Evolutionary conservation across 2,888 invertebrate species (phyloP).

Genomic region (Eupithecia centaureata): DNA sequence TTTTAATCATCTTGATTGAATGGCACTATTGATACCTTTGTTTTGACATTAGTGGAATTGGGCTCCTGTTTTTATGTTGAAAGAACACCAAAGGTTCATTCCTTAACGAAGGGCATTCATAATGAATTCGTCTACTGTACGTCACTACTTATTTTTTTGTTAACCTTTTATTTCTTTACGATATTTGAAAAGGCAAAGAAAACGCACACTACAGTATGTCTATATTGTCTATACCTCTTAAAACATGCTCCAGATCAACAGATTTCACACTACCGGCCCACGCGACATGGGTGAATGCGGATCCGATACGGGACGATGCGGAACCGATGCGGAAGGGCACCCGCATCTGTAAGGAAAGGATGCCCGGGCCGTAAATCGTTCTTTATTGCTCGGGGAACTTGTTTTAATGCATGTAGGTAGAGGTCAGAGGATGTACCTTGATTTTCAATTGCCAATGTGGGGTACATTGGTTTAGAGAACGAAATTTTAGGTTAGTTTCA

Average conservation of each 20-base stretch:
- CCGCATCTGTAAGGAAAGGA: constrained; percentile 16
- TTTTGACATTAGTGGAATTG: too few relatives aligned
- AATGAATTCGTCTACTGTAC: too few relatives aligned
- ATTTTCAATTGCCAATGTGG: background rate
- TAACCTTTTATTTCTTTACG: too few relatives aligned
- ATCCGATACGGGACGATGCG: constrained; percentile 21
- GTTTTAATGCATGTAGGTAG: constrained; percentile 17
- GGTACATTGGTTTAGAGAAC: background rate
- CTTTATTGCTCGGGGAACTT: constrained; percentile 23
- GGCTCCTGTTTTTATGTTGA: background rate
- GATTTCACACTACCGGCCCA: constrained; percentile 22
- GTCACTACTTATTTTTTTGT: too few relatives aligned
- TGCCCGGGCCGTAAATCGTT: constrained; percentile 19
- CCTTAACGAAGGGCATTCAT: background rate
- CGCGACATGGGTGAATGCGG: constrained; percentile 11
- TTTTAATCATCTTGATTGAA: too few relatives aligned
- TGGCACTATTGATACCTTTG: too few relatives aligned
- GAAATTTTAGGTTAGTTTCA: background rate
- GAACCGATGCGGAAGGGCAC: constrained; percentile 18
- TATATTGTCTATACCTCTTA: constrained; percentile 21
- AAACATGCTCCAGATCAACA: background rate
- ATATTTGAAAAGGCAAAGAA: background rate
- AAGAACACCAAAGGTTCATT: background rate
- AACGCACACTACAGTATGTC: too few relatives aligned
- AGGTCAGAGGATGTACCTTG: background rate